A percentile compares a stretch with the other conserved stretches of the same genome.
phyloP scores from a whole-genome alignment of 2,888 invertebrate genomes.

The Hypercompe scribonia region DNA sequence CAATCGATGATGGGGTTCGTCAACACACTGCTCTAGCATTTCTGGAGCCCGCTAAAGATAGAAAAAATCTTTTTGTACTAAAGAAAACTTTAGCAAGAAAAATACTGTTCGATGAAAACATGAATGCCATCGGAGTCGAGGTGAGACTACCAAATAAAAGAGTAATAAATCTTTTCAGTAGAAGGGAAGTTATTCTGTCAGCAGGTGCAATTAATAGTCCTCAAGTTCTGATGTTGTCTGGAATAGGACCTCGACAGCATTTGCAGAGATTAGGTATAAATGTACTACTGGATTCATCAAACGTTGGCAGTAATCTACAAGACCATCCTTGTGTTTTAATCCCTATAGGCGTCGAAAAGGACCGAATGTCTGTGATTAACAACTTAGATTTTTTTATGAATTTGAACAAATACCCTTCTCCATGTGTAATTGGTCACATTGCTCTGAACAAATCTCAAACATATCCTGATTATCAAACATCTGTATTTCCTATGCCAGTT shows the following conservation, averaged over 20 bases:
- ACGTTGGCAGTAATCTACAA: conserved; percentile 63
- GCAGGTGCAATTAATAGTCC: conserved; percentile 69
- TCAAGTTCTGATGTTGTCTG: conserved; percentile 71
- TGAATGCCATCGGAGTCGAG: conserved; percentile 60
- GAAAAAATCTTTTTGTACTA: conserved; percentile 58
- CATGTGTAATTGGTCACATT: conserved; percentile 57
- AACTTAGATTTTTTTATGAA: conserved; percentile 47
- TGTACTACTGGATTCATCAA: conserved; percentile 56
- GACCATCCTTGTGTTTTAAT: conserved; percentile 58
- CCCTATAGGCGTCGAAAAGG: conserved; percentile 43
- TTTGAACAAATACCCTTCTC: conserved; percentile 49
- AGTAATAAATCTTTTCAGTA: conserved; percentile 49
- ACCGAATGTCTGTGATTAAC: conserved; percentile 32
- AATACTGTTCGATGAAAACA: conserved; percentile 26
- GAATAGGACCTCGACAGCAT: conserved; percentile 66
- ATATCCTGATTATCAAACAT: conserved; percentile 63
- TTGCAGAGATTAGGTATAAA: conserved; percentile 58
- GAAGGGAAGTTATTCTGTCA: conserved; percentile 66
- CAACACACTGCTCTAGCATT: conserved; percentile 60
- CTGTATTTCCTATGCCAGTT: conserved; percentile 48
- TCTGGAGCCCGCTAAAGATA: conserved; percentile 51
- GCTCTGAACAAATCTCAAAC: conserved; percentile 54
- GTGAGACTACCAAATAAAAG: conserved; percentile 48
- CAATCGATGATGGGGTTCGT: conserved; percentile 54
- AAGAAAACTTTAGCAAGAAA: conserved; percentile 58